Evolutionary conservation across 2,113 vertebrate species (phyloP), one percentile per base, ranked within the genome.

Genomic region (Copsychus sechellarum): DNA sequence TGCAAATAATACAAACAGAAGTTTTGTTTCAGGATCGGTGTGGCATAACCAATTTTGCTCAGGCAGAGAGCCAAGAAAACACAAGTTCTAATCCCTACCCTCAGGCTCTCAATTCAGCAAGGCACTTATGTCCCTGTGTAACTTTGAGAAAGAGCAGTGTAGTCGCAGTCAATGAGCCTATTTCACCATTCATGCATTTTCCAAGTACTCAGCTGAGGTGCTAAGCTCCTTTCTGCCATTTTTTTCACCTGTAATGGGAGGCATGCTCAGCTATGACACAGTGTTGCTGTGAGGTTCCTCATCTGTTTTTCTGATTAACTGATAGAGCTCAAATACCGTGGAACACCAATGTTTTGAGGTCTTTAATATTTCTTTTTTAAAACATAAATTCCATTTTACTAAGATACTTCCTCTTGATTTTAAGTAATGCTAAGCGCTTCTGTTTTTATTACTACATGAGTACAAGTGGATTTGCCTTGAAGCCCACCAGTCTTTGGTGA

Each of bases 31-130:
- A 81, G 94, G 67, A 34, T 93, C 71, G 6, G 43, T 94, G 96
- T 96, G 82, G 94, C 95, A 93, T 92, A 96, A 93, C 90, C 92
- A 93, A 96, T 97, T 96, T 95, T 90, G 79, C 56, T 86, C 38
- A 86, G 94, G 94, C 88, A 8, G 34, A 56, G 47, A 96, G 95
- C 95, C 96, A 97, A 92, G 84, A 91, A 94, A 86, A 58, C 69
- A 81, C 83, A 86, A 91, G 81, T 95, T 84, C 81, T 95, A 96
- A 97, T 96, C 86, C 94, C 38, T 92, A 26, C 81, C 77, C 88
- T 92, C 71, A 72, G 92, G 93, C 51, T 93, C 64, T 80, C 82
- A 73, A 86, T 95, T 93, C 79, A 92, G 60, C 65, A 77, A 66
- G 48, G 88, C 88, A 92, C 88, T 96, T 94, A 74, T 8, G 76